Base-by-base conservation (phyloP, 2,888 invertebrate species). In the Acanthococcus lagerstroemiae region DNA sequence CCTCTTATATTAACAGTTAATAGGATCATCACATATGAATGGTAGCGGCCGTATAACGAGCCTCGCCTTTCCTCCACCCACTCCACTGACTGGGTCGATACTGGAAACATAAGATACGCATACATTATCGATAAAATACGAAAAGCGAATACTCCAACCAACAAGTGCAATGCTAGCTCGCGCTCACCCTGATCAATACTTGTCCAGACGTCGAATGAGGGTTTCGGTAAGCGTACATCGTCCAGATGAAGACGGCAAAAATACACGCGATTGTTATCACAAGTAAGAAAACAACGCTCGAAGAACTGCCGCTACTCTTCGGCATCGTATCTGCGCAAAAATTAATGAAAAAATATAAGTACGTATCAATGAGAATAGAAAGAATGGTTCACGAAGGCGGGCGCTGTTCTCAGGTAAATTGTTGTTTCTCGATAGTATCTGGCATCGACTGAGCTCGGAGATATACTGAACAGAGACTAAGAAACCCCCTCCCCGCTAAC, bases 181-280 rank as follows among this genome's bases (percentile, higher is more conserved):
- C 50, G 76, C 81, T 80, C 78, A 95, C 95, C 85, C 91, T 90
- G 74, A 99, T 97, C 63, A 99, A 83, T 74, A 96, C 83, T 78
- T 96, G 95, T 69, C 99, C 99, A 71, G 95, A 94, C 58, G 90
- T 84, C 5, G 94, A 90, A 75, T 95, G 95, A 1, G 97, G 97
- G 79, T 95, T 92, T 75, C 90, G 86, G 79, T 96, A 99, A 4
- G 96, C 97, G 77, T 97, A 97, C 19, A 88, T 78, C 19, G 87
- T 77, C 96, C 96, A 97, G 7, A 85, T 82, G 25, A 81, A 83
- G n/a, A 86, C 73, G 27, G 83, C 69, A 7, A 69, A 50, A 21
- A 69, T 24, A 19, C 68, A 26, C 6, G 69, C 67, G 4, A 70
- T 46, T 21, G 69, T 19, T 12, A 72, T 48, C 4, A 71, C 58